phyloP scores from a whole-genome alignment of 2,113 vertebrate genomes.

The Cygnus atratus region DNA sequence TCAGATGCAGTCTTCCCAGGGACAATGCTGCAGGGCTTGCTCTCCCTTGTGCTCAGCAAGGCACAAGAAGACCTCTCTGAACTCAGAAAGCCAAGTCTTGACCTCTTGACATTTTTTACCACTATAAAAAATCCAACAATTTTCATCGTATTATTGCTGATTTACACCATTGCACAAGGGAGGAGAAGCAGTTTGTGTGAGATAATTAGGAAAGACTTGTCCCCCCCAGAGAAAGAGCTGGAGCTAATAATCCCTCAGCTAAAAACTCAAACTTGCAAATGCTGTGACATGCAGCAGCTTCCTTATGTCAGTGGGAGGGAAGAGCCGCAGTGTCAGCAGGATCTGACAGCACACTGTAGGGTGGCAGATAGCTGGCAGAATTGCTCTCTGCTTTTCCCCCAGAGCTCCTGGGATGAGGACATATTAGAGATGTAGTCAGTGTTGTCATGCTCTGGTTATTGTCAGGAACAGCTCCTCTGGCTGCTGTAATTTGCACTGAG shows the following conservation, averaged over 20 bases:
- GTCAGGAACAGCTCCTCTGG: conserved; percentile 18
- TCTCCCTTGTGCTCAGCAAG: not conserved
- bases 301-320: not conserved
- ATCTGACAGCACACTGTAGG: not conserved
- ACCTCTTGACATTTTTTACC: not conserved
- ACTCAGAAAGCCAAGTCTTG: not conserved
- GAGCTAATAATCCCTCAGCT: not conserved
- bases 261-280: not conserved
- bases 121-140: not conserved
- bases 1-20: not conserved
- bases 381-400: not conserved
- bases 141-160: not conserved
- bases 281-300: accelerated
- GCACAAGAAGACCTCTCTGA: not conserved
- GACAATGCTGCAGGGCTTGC: not conserved
- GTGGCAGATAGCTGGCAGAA: not conserved
- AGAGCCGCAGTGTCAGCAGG: not conserved
- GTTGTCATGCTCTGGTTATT: conserved; percentile 37
- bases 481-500: not conserved
- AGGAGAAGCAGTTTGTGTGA: not conserved
- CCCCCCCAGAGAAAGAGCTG: not conserved
- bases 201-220: not conserved
- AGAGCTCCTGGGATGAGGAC: not conserved
- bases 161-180: not conserved
- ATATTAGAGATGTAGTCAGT: not conserved